phyloP scores from a whole-genome alignment of 2,888 invertebrate genomes.

The Linnaemya tessellans region DNA sequence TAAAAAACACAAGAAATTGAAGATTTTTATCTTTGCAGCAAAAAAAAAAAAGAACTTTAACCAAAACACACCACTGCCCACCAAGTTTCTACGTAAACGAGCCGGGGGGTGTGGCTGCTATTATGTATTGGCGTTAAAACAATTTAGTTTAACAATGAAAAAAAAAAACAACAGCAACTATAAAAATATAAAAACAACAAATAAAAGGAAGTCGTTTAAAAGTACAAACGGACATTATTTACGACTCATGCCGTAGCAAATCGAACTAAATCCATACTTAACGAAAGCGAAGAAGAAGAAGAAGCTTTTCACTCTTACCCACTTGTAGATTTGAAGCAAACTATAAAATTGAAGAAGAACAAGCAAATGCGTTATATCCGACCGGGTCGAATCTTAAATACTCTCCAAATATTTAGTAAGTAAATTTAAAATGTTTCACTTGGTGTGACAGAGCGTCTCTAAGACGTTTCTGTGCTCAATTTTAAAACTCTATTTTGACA shows the following conservation, averaged over 20 bases:
- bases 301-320: constrained; percentile 32
- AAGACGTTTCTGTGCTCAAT: too few species aligned
- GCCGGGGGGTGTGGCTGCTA: constrained; percentile 77
- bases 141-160: constrained; percentile 77
- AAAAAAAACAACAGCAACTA: constrained; percentile 47
- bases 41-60: constrained; percentile 73
- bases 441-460: too few species aligned
- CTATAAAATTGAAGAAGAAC: constrained; percentile 3
- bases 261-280: constrained; percentile 37
- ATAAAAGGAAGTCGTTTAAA: constrained; percentile 83
- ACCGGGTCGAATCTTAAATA: too few species aligned
- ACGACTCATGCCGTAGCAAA: constrained; percentile 78
- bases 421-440: too few species aligned
- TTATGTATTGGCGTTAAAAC: constrained; percentile 82
- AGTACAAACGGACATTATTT: constrained; percentile 83
- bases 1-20: constrained; percentile 77
- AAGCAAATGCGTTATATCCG: too few species aligned
- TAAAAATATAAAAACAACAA: constrained; percentile 75
- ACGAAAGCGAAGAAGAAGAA: constrained; percentile 54
- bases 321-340: constrained; percentile 66
- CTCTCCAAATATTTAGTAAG: too few species aligned
- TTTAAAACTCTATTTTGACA: too few species aligned
- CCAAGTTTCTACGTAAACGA: background rate
- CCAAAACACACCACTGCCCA: constrained; percentile 13
- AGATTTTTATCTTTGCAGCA: constrained; percentile 82